phyloP scores from a whole-genome alignment of 2,888 invertebrate genomes.

The Heterodera filipjevi region DNA sequence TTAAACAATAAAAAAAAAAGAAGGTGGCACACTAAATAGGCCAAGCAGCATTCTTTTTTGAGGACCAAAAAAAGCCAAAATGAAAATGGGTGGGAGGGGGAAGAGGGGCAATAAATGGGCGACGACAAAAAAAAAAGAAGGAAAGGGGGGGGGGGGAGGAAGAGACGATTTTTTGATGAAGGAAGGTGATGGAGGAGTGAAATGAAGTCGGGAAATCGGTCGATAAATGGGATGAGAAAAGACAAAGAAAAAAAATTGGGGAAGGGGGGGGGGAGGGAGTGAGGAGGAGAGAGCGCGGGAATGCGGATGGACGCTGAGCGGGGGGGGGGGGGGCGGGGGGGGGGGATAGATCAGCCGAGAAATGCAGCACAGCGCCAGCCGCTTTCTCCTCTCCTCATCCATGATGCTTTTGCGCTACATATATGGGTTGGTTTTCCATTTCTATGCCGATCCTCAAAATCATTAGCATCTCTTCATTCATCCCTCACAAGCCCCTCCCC shows the following conservation, averaged over 20 bases:
- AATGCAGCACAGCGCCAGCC: not conserved
- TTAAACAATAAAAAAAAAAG: not conserved
- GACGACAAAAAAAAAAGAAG: not conserved
- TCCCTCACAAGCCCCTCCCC: too few species aligned
- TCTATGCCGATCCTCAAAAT: too few species aligned
- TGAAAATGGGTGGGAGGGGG: not conserved
- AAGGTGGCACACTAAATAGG: not conserved
- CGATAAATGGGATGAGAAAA: constrained; percentile 4
- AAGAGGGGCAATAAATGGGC: not conserved
- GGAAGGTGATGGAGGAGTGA: not conserved
- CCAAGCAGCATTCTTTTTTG: too few species aligned
- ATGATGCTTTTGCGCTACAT: not conserved
- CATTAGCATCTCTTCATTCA: too few species aligned
- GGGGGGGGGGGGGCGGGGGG: not conserved
- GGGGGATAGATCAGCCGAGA: not conserved
- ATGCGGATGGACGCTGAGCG: not conserved
- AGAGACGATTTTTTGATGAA: constrained; percentile 5
- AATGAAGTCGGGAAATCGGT: constrained; percentile 9
- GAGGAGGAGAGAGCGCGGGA: not conserved
- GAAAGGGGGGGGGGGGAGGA: not conserved
- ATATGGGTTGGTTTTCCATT: too few species aligned
- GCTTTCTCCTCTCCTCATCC: not conserved
- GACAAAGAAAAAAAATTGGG: not conserved
- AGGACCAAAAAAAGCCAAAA: not conserved
- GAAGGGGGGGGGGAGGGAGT: not conserved